Conservation (phyloP, 2,888 invertebrate species). For the Epiblema foenella region DNA sequence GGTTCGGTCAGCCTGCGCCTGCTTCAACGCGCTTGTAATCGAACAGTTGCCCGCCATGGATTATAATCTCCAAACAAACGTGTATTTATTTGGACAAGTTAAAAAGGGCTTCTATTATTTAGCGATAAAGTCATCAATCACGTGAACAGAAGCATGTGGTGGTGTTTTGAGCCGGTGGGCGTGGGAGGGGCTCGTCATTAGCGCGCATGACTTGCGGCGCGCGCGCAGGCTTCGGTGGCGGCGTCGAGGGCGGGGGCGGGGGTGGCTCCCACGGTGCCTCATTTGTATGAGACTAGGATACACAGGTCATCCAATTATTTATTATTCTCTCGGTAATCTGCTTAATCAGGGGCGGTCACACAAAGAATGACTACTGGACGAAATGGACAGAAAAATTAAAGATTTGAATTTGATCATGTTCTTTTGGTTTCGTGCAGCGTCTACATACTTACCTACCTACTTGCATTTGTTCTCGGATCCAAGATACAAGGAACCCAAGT, state of each 20-base stretch:
- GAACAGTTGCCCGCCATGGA: background rate
- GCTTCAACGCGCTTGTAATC: background rate
- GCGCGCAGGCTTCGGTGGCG: background rate
- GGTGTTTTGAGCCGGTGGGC: slow-evolving; percentile 22
- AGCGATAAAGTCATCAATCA: slow-evolving; percentile 43
- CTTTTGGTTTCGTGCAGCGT: background rate
- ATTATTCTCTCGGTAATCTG: slow-evolving; percentile 9
- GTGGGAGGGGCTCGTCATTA: slow-evolving; percentile 42
- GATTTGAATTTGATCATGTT: background rate
- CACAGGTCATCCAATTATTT: slow-evolving; percentile 26
- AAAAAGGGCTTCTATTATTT: slow-evolving; percentile 39
- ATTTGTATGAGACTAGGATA: slow-evolving; percentile 18
- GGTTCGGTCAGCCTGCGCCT: too few relatives aligned
- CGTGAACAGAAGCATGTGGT: slow-evolving; percentile 34
- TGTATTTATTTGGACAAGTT: slow-evolving; percentile 30
- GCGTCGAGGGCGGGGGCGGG: background rate
- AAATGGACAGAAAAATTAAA: background rate
- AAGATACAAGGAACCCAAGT: background rate
- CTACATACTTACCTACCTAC: background rate
- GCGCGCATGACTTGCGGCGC: slow-evolving; percentile 42
- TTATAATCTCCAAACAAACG: slow-evolving; percentile 30
- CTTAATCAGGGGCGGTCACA: slow-evolving; percentile 16
- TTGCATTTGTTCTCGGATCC: background rate
- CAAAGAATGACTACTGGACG: slow-evolving; percentile 11
- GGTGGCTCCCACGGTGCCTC: slow-evolving; percentile 41